Evolutionary conservation across 2,888 invertebrate species (phyloP).

Genomic region (Coenonympha arcania): DNA sequence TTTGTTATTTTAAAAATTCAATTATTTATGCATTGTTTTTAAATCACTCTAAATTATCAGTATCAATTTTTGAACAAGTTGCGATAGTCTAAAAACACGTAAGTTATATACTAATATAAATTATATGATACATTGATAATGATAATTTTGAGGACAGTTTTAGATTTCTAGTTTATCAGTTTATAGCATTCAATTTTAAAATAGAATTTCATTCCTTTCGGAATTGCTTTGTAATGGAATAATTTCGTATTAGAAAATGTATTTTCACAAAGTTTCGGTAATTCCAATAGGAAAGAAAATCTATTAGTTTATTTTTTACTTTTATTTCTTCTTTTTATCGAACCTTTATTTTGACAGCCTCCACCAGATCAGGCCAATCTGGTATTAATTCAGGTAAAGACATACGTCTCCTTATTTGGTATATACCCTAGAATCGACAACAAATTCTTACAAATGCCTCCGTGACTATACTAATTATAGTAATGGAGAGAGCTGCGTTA

Average conservation of each 20-base stretch:
- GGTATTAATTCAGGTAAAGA: constrained; percentile 81
- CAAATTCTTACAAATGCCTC: constrained; percentile 39
- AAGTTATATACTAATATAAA: too few species aligned
- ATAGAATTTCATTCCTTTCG: constrained; percentile 45
- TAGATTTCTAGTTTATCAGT: constrained; percentile 46
- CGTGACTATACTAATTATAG: constrained; percentile 30
- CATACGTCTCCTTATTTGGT: constrained; percentile 79
- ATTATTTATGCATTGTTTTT: constrained; percentile 63
- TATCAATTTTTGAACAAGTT: constrained; percentile 27
- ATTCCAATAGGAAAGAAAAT: constrained; percentile 43
- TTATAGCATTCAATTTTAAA: constrained; percentile 58
- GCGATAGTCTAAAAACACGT: too few species aligned
- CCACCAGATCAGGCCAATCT: constrained; percentile 84
- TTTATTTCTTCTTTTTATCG: constrained; percentile 68
- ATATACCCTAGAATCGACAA: constrained; percentile 77
- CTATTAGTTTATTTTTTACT: constrained; percentile 41
- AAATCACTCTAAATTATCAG: constrained; percentile 44
- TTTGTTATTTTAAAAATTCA: constrained; percentile 60
- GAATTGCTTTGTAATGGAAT: too few species aligned
- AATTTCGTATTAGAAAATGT: too few species aligned
- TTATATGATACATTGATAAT: constrained; percentile 28
- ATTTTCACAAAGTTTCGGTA: too few species aligned
- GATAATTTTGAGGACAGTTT: constrained; percentile 43
- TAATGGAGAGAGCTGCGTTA: constrained; percentile 24
- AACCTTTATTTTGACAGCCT: constrained; percentile 79